Percentiles rank a stretch among this genome's conserved stretches.
Evolutionary conservation across 2,797 vertebrate genomes (phyloP).

Genomic region (Hydrocynus forskahlii): DNA sequence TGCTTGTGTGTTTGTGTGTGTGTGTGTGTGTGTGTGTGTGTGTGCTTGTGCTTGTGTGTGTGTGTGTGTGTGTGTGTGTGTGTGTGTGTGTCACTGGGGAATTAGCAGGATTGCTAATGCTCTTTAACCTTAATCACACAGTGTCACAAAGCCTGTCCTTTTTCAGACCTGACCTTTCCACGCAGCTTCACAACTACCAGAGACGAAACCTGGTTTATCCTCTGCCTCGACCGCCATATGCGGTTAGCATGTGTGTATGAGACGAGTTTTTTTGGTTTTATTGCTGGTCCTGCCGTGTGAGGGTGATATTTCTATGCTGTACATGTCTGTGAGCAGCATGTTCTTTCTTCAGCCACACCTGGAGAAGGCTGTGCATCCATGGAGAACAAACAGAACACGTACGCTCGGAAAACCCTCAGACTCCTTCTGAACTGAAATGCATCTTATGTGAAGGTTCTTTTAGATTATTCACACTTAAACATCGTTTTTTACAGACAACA

Average conservation of each 20-base stretch:
- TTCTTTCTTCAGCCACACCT: neutral
- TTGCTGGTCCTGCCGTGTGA: neutral
- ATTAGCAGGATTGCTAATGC: conserved; percentile 26
- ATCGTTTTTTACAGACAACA: too few species aligned
- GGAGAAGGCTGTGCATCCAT: neutral
- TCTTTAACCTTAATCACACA: conserved; percentile 48
- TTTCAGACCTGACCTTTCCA: conserved; percentile 54
- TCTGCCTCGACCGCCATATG: conserved; percentile 14
- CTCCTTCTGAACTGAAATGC: neutral
- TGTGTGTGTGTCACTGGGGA: conserved; percentile 16
- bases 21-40: too few species aligned
- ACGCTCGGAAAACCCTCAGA: neutral
- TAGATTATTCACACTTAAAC: too few species aligned
- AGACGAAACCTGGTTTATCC: conserved; percentile 20
- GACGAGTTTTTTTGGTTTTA: too few species aligned
- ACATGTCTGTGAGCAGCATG: neutral
- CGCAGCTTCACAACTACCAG: conserved; percentile 34
- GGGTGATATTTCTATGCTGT: neutral
- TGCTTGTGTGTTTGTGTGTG: too few species aligned
- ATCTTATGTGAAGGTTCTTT: too few species aligned
- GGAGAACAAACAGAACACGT: neutral
- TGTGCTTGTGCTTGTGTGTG: too few species aligned
- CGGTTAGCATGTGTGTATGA: conserved; percentile 28
- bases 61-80: conserved; percentile 10
- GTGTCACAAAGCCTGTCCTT: conserved; percentile 31